phyloP scores from a whole-genome alignment of 1,140 invertebrate species.

The Thereuonema tuberculata region DNA sequence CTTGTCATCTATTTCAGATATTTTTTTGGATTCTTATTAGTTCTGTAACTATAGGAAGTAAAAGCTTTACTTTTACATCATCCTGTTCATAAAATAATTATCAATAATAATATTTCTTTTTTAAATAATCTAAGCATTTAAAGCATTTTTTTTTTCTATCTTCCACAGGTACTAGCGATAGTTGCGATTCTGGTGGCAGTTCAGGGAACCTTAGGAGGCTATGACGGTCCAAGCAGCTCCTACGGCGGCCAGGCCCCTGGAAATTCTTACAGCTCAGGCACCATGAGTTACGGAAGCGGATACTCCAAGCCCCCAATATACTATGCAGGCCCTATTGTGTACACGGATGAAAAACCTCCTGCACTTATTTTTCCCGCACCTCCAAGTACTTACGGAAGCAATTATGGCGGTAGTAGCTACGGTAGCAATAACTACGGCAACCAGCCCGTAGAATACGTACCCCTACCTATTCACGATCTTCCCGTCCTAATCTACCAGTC shows the following conservation, averaged over 20 bases:
- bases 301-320: constrained; percentile 20
- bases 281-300: background rate
- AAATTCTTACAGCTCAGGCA: background rate
- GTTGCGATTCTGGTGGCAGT: background rate
- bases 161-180: background rate
- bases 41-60: too few relatives aligned
- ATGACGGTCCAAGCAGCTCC: too few relatives aligned
- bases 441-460: constrained; percentile 32
- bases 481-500: constrained; percentile 33
- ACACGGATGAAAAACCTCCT: constrained; percentile 33
- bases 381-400: constrained; percentile 18
- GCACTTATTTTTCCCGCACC: constrained; percentile 33
- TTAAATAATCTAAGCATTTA: background rate
- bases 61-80: too few relatives aligned
- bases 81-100: background rate
- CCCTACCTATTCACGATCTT: constrained; percentile 33
- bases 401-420: background rate
- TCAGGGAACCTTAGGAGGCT: background rate
- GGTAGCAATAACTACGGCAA: constrained; percentile 12
- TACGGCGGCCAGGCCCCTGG: too few relatives aligned
- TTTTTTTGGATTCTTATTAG: too few relatives aligned
- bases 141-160: background rate
- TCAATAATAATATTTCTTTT: constrained; percentile 10
- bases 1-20: too few relatives aligned
- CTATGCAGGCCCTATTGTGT: constrained; percentile 34